phyloP scores from a whole-genome alignment of 2,113 vertebrate genomes.

The Pluvianellus socialis region DNA sequence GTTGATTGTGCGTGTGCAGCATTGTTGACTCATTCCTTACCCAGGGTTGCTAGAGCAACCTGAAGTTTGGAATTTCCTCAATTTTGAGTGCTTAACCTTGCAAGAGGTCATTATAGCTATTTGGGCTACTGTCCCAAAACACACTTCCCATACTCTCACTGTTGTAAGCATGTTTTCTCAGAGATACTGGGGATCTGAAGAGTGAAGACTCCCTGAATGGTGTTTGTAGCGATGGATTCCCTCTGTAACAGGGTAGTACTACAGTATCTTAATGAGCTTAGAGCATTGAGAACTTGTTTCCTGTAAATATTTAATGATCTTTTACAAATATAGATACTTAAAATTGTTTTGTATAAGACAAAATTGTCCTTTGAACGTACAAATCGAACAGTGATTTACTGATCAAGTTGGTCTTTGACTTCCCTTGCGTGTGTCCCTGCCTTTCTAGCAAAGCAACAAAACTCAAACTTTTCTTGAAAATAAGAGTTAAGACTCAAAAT shows the following conservation, averaged over 20 bases:
- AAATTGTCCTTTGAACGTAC: background rate
- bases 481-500: background rate
- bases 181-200: background rate
- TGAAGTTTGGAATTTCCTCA: slow-evolving; percentile 32
- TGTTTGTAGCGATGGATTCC: background rate
- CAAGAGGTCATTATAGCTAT: background rate
- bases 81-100: background rate
- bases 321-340: background rate
- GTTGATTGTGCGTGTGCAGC: background rate
- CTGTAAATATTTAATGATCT: background rate
- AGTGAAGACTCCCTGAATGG: background rate
- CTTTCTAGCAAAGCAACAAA: background rate
- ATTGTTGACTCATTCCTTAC: background rate
- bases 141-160: background rate
- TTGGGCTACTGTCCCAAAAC: background rate
- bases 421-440: background rate
- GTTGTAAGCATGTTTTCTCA: background rate
- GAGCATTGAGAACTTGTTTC: background rate
- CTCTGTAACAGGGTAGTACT: background rate
- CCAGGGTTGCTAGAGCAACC: slow-evolving; percentile 15
- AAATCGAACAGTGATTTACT: background rate
- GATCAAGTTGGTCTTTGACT: background rate
- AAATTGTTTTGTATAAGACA: background rate
- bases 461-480: background rate
- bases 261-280: background rate